Percentiles rank a stretch among this genome's conserved stretches.
phyloP scores from a whole-genome alignment of 2,797 vertebrate genomes.

The Takifugu ocellatus region DNA sequence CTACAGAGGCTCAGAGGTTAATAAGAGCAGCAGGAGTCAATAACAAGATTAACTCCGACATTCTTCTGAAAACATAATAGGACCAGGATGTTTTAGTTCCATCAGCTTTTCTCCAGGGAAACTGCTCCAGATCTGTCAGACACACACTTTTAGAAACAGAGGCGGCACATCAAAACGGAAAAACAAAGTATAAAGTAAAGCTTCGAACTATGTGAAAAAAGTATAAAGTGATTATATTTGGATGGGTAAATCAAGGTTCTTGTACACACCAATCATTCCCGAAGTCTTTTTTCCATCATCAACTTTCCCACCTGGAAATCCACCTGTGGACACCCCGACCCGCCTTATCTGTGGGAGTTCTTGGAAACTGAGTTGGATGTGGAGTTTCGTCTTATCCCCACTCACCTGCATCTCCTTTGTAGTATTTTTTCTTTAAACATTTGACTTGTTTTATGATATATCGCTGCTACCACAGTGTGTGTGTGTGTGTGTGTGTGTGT shows the following conservation, averaged over 20 bases:
- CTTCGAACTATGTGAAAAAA: too few relatives aligned
- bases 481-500: slow-evolving; percentile 2
- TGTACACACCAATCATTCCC: not conserved
- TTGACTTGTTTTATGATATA: too few relatives aligned
- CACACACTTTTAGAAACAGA: slow-evolving; percentile 19
- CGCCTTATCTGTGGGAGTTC: slow-evolving; percentile 2
- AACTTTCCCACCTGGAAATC: not conserved
- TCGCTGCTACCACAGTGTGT: not conserved
- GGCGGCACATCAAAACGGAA: not conserved
- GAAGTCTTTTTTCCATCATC: slow-evolving; percentile 3
- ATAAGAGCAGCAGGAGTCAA: not conserved
- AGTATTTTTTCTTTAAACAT: too few relatives aligned
- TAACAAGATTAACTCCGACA: slow-evolving; percentile 10
- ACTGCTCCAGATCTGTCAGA: slow-evolving; percentile 49
- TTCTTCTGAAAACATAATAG: slow-evolving; percentile 9
- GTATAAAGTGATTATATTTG: slow-evolving; percentile 2
- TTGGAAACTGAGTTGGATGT: not conserved
- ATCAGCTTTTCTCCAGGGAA: slow-evolving; percentile 35
- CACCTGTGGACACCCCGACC: not conserved
- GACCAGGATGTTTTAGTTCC: slow-evolving; percentile 31
- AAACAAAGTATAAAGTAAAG: too few relatives aligned
- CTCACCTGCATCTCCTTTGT: too few relatives aligned
- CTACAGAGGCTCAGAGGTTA: not conserved
- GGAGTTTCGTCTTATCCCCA: too few relatives aligned
- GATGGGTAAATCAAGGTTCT: not conserved